Evolutionary conservation across 37 sponge, comb jelly and placozoan genomes (phyloP), one percentile per base, ranked within the genome.

Genomic region (Geodia barretti): DNA sequence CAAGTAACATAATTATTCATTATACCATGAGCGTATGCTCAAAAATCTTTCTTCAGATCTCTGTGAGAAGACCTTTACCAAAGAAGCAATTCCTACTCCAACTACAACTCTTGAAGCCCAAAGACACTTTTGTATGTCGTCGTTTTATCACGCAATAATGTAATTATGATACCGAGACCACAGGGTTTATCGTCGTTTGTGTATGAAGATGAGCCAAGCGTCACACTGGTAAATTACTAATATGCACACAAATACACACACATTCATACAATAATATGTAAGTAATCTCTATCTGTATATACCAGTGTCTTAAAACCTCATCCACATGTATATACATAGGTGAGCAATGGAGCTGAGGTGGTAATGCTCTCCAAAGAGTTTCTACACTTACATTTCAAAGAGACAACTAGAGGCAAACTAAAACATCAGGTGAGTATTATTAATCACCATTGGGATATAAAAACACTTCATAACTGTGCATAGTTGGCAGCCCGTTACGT

Each of bases 311-410:
- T 31, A 61, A 17, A 32, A 40, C 39, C 30, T 20, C n/a, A 72
- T 75, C 21, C 24, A 41, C 30, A 17, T 41, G 60, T 62, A 47
- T 34, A 17, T 59, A 0, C 32, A 4, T 63, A 89, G 89, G 75
- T 89, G 28, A 89, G 89, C 68, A 89, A 89, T 89, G 89, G 89
- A 62, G 79, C 75, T 58, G 89, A 89, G 39, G 64, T 72, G 35
- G 72, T 89, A 8, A 37, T 82, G 84, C 43, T 89, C 41, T 72
- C 84, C 34, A 89, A 89, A 32, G 59, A 23, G 23, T 89, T 89
- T 58, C 72, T 89, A 21, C 8, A 25, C 26, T 37, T 25, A 0
- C 78, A 89, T 74, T 71, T 83, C 34, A 74, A 42, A 0, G 83
- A 76, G 39, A 17, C 24, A 21, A 38, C 76, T 2, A 41, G 34